Conservation (phyloP, 1,140 invertebrate species). For the Heliconius himera region DNA sequence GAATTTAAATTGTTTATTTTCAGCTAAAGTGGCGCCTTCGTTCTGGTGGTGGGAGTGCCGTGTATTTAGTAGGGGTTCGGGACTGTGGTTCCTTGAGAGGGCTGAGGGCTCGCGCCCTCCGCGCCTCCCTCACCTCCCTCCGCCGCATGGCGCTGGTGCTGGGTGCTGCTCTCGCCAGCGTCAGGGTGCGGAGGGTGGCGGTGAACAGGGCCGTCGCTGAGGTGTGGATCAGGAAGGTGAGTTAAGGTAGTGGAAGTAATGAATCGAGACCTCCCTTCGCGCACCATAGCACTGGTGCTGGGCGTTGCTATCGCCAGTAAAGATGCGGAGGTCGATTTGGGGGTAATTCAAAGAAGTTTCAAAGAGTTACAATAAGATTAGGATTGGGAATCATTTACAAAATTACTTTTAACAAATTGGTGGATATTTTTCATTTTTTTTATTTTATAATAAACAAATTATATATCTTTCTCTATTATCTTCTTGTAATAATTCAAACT, state of each 20-base stretch:
- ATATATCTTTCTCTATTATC: too few species aligned
- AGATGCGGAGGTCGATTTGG: slow-evolving; percentile 73
- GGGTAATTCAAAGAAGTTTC: too few species aligned
- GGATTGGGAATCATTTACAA: too few species aligned
- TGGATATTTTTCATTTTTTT: too few species aligned
- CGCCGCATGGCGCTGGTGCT: slow-evolving; percentile 92
- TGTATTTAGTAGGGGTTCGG: slow-evolving; percentile 98
- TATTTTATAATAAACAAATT: too few species aligned
- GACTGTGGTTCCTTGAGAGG: slow-evolving; percentile 95
- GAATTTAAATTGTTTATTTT: too few species aligned
- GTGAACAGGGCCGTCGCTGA: slow-evolving; percentile 86
- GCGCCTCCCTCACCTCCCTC: slow-evolving; percentile 90
- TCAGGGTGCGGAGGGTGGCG: slow-evolving; percentile 83
- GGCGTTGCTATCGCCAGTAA: slow-evolving; percentile 89
- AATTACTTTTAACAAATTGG: too few species aligned
- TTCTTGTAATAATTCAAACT: neutral
- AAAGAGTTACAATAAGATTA: too few species aligned
- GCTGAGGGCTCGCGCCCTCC: slow-evolving; percentile 90
- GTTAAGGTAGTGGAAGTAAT: neutral
- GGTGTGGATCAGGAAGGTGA: slow-evolving; percentile 94
- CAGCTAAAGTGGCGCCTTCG: slow-evolving; percentile 94
- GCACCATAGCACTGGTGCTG: slow-evolving; percentile 92
- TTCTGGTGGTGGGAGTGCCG: slow-evolving; percentile 95
- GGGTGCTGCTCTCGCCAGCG: slow-evolving; percentile 89
- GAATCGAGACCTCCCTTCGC: slow-evolving; percentile 84